Evolutionary conservation across 2,888 invertebrate genomes (phyloP), one percentile per base, ranked within the genome.

Genomic region (Caenorhabditis sp.): DNA sequence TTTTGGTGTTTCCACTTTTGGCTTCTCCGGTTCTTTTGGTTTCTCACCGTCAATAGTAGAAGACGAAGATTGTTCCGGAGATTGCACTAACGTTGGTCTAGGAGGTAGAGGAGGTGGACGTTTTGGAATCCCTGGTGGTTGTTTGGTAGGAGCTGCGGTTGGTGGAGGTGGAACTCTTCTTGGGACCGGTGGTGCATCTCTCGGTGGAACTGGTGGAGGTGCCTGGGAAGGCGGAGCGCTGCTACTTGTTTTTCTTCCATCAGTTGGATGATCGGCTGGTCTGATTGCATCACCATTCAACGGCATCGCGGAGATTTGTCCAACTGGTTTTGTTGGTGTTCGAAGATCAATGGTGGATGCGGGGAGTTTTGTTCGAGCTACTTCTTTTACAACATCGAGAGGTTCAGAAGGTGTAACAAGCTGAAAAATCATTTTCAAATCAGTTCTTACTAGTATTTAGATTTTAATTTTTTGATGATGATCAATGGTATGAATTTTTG

Each of bases 311-410:
- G 49, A 2, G 2, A 12, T 57, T 50, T 63, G 63, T 3, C 76
- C 80, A 25, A 80, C 67, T 12, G 80, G 80, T 63, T 77, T 73
- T 10, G 74, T 77, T 8, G 76, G 77, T 3, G 80, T 76, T 8
- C 83, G 57, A 23, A 74, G 68, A 53, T 81, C 82, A 50, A 80
- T 75, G 8, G 75, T 63, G 0, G 78, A 76, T 1, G 82, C 79
- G 1, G 81, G 83, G 10, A 83, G 71, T 38, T 76, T 78, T 23
- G 70, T 63, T 17, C 65, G 56, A 0, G 54, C 25, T 17, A 12
- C 21, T 4, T 67, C 70, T 60, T 71, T 68, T 10, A 27, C 10
- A 20, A 65, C 38, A 17, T 75, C 75, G 17, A 59, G 53, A 0
- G 59, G 57, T 38, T 68, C 67, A 0, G 60, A 64, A 17, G 75